These are phyloP conservation scores for Cataglyphis albicans DNA, from an alignment of 2,888 invertebrate genomes.

Conservation along the genomic window DNA sequence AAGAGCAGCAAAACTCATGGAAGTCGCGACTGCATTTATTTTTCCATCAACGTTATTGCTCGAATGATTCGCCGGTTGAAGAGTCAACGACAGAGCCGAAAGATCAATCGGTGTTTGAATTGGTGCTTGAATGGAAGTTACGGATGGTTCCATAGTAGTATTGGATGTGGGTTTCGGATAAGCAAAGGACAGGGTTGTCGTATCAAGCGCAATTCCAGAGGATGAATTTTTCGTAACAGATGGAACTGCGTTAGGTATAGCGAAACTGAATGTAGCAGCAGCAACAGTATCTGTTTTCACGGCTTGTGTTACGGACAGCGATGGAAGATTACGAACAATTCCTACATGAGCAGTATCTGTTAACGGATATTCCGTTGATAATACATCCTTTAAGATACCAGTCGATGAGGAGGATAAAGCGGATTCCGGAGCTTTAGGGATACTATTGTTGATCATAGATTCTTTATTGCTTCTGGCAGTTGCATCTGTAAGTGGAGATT, in stretches of 20 bases:
- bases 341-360: slow-evolving; percentile 38
- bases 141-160: slow-evolving; percentile 58
- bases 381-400: slow-evolving; percentile 54
- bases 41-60: slow-evolving; percentile 3
- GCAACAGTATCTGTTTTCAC: slow-evolving; percentile 55
- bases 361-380: slow-evolving; percentile 55
- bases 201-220: slow-evolving; percentile 42
- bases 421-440: slow-evolving; percentile 48
- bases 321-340: slow-evolving; percentile 35
- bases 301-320: slow-evolving; percentile 26
- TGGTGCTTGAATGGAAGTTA: slow-evolving; percentile 50
- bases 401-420: slow-evolving; percentile 52
- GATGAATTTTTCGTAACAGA: slow-evolving; percentile 57
- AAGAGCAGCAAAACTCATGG: slow-evolving; percentile 26
- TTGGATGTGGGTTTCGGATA: slow-evolving; percentile 66
- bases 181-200: slow-evolving; percentile 71
- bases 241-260: slow-evolving; percentile 43
- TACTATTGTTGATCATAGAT: slow-evolving; percentile 23
- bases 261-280: slow-evolving; percentile 62
- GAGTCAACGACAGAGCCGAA: slow-evolving; percentile 20
- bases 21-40: background rate
- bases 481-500: slow-evolving; percentile 52
- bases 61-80: background rate
- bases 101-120: slow-evolving; percentile 54
- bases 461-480: slow-evolving; percentile 57